Conservation (phyloP, 2,113 vertebrate genomes). For the Gymnorhina tibicen region DNA sequence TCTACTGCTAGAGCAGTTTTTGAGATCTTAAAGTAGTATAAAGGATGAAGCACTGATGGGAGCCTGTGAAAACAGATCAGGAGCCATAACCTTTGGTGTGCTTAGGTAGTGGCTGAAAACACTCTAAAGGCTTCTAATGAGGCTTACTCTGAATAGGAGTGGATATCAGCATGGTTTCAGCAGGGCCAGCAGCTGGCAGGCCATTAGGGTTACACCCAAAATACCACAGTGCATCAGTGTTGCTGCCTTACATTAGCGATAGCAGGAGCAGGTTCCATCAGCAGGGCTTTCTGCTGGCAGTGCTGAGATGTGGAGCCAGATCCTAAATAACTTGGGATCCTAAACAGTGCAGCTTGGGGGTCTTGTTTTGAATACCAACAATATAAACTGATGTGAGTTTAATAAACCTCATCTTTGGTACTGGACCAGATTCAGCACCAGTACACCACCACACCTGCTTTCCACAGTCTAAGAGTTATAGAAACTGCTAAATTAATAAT, state of each 20-base stretch:
- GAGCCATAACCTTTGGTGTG: neutral
- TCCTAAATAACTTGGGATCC: neutral
- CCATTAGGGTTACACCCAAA: neutral
- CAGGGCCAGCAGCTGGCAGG: neutral
- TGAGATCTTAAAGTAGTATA: neutral
- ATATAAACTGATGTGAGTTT: neutral
- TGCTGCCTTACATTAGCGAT: fast-evolving
- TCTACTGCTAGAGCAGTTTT: neutral
- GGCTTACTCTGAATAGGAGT: neutral
- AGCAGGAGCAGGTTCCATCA: neutral
- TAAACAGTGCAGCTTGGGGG: neutral
- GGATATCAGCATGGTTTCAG: neutral
- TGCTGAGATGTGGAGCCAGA: neutral
- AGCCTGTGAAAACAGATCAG: neutral
- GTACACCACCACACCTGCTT: neutral
- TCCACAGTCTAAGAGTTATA: neutral
- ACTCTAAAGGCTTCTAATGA: neutral
- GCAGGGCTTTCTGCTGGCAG: neutral
- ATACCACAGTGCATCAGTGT: neutral
- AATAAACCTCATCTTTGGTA: neutral
- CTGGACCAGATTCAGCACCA: neutral
- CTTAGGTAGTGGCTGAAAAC: neutral
- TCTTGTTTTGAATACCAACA: neutral
- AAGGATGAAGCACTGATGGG: neutral
- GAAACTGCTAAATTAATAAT: neutral